These are phyloP conservation scores for Cydia amplana DNA, from an alignment of 1,140 invertebrate genomes.

Conservation along the genomic window DNA sequence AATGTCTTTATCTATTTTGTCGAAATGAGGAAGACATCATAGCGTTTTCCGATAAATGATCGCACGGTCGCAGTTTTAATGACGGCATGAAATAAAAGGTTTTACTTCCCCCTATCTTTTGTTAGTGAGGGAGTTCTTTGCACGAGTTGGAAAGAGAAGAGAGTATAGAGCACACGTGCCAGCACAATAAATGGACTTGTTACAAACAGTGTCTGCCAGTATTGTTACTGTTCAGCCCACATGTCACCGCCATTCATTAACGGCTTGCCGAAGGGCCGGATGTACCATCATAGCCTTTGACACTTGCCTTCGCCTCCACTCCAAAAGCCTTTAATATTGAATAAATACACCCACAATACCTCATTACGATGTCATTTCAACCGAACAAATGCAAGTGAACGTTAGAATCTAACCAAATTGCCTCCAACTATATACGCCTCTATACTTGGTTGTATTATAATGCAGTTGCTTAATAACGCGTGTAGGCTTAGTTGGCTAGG, in stretches of 20 bases:
- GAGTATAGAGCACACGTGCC: neutral
- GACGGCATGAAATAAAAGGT: too few relatives aligned
- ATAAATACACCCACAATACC: conserved; percentile 62
- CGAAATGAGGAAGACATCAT: too few relatives aligned
- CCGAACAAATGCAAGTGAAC: conserved; percentile 39
- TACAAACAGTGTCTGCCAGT: neutral
- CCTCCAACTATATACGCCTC: conserved; percentile 33
- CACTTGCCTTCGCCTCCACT: conserved; percentile 58
- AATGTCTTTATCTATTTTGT: too few relatives aligned
- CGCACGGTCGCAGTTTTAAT: too few relatives aligned
- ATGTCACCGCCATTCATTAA: conserved; percentile 13
- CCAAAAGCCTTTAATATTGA: conserved; percentile 59
- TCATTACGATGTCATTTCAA: conserved; percentile 57
- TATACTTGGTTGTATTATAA: conserved; percentile 45
- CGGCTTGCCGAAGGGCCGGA: conserved; percentile 46
- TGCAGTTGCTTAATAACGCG: conserved; percentile 68
- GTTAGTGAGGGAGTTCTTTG: too few relatives aligned
- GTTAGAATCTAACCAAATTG: conserved; percentile 14
- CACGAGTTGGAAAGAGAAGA: neutral
- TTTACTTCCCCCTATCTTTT: too few relatives aligned
- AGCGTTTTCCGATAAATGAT: too few relatives aligned
- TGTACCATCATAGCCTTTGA: conserved; percentile 55
- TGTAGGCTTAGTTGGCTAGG: conserved; percentile 58
- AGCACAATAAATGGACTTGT: neutral
- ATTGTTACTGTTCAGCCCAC: conserved; percentile 21